Percentiles rank a stretch among this genome's conserved stretches.
phyloP scores from a whole-genome alignment of 2,113 vertebrate species.

The Ophiodon elongatus region DNA sequence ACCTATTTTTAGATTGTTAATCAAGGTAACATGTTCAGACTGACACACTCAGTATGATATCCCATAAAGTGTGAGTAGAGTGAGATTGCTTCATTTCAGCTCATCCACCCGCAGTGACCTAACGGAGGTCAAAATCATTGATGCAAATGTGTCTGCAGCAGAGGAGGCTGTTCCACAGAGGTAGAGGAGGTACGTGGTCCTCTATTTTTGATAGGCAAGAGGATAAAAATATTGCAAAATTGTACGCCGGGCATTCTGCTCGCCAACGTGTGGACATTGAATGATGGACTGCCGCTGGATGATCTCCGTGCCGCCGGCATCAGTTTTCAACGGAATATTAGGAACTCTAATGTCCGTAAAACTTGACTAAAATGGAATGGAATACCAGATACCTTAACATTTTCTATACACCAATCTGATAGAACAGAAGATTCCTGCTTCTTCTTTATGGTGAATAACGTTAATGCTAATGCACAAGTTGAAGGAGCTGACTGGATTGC shows the following conservation, averaged over 20 bases:
- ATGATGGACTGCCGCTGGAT: too few species aligned
- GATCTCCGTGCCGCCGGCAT: too few species aligned
- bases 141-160: background rate
- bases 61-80: constrained; percentile 59
- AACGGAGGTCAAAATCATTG: constrained; percentile 43
- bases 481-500: too few species aligned
- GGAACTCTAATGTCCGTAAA: background rate
- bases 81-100: constrained; percentile 66
- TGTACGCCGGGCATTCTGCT: background rate
- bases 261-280: background rate
- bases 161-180: background rate
- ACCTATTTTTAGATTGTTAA: constrained; percentile 78
- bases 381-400: too few species aligned
- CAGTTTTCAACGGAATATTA: background rate
- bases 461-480: too few species aligned
- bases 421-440: too few species aligned
- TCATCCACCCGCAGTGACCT: constrained; percentile 42
- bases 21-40: constrained; percentile 76
- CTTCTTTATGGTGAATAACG: too few species aligned
- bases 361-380: too few species aligned
- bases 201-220: background rate
- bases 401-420: too few species aligned
- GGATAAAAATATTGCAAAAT: background rate
- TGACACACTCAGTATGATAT: constrained; percentile 70
- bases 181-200: background rate